Percentiles rank a stretch among this genome's conserved stretches.
Evolutionary conservation across 92 coral and sea anemone genomes (phyloP).

Genomic region (Umimayanthus chanpuru): DNA sequence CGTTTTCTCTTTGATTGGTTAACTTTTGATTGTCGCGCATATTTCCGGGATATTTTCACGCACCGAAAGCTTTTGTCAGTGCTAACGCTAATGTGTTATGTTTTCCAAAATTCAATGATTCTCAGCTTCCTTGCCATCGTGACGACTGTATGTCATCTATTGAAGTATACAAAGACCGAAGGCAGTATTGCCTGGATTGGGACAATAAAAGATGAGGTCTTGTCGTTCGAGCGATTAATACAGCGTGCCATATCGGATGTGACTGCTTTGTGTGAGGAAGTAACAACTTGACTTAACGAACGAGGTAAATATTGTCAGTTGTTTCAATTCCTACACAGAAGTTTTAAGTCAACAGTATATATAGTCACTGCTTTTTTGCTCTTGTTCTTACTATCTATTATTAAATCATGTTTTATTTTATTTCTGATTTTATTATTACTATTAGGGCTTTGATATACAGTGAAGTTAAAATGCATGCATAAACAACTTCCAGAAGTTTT

Average conservation of each 20-base stretch:
- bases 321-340: conserved; percentile 13
- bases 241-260: too few relatives aligned
- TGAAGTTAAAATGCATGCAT: neutral
- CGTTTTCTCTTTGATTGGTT: conserved; percentile 1
- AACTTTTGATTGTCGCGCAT: conserved; percentile 21
- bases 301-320: neutral
- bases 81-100: conserved; percentile 11
- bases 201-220: conserved; percentile 3
- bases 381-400: conserved; percentile 12
- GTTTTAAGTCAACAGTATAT: conserved; percentile 7
- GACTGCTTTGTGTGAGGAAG: conserved; percentile 20
- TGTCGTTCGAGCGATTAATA: too few relatives aligned
- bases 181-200: conserved; percentile 21
- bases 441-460: conserved; percentile 15
- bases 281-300: conserved; percentile 18
- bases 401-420: conserved; percentile 21
- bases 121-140: conserved; percentile 19
- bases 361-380: neutral
- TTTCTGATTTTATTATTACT: neutral
- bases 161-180: conserved; percentile 10
- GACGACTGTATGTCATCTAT: neutral
- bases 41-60: neutral
- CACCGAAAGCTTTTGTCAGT: conserved; percentile 10
- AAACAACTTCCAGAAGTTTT: too few relatives aligned
- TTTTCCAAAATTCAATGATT: neutral